Evolutionary conservation across 1,140 invertebrate species (phyloP), one percentile per base, ranked within the genome.

Genomic region (Conus ventricosus): DNA sequence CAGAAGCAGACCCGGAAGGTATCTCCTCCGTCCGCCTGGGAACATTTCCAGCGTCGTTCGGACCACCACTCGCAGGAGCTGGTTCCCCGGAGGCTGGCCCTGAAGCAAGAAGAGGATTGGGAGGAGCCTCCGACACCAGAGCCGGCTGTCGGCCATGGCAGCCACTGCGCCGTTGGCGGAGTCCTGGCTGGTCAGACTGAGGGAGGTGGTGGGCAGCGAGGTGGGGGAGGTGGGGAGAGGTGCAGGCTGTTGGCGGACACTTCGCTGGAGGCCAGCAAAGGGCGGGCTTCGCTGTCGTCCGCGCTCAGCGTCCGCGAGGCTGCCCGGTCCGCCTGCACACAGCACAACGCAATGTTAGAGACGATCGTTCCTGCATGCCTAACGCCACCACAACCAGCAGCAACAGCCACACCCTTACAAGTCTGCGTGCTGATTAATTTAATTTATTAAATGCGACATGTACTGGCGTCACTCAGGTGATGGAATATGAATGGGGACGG

Each of bases 141-240:
- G 71, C n/a, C 20, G 71, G 78, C 78, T 51, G n/a, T 20, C 13
- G 78, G 27, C 8, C 39, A n/a, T 11, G 78, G 15, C n/a, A 81
- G 53, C 11, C 78, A n/a, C 15, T 27, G 54, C 81, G 15, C n/a
- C 55, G 82, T 60, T 84, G 55, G 27, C 23, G 13, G 80, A 54
- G 80, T n/a, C 54, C 51, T 83, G 81, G 11, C 81, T 51, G 84
- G 25, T 75, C 51, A 57, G 23, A 67, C 63, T 86, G 83, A 57
- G n/a, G 23, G 71, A 78, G 51, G 75, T 23, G 75, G 27, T 6
- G 85, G 6, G 23, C 20, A 60, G 27, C 5, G 63, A 67, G n/a
- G 85, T 55, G 53, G 85, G 75, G 51, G 85, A 80, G 51, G 85
- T 87, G 51, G 85, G 85, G 71, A 78, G 67, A 87, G 39, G 25